phyloP scores from a whole-genome alignment of 1,140 invertebrate genomes.

The Dinoponera quadriceps region DNA sequence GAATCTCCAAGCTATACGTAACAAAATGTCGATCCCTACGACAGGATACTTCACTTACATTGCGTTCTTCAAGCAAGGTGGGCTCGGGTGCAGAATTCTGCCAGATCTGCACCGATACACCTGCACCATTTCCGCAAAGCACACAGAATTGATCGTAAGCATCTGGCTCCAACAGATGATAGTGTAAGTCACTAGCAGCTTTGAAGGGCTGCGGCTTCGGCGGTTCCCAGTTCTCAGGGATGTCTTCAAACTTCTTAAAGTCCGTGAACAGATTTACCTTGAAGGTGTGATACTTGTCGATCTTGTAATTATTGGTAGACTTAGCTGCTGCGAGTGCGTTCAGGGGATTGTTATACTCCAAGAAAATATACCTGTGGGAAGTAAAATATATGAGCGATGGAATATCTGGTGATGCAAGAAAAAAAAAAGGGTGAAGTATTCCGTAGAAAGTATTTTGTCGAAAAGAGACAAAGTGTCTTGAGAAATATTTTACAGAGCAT shows the following conservation, averaged over 20 bases:
- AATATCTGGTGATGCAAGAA: background rate
- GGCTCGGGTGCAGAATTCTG: slow-evolving; percentile 96
- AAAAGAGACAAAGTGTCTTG: background rate
- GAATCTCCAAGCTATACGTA: background rate
- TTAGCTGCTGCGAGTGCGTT: slow-evolving; percentile 95
- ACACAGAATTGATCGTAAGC: slow-evolving; percentile 98
- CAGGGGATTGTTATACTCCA: slow-evolving; percentile 94
- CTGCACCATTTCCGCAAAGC: slow-evolving; percentile 91
- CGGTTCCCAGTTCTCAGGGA: slow-evolving; percentile 96
- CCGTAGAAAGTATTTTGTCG: background rate
- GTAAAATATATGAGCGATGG: slow-evolving; percentile 52
- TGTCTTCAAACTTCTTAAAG: slow-evolving; percentile 97
- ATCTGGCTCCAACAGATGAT: slow-evolving; percentile 96
- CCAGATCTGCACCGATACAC: slow-evolving; percentile 94
- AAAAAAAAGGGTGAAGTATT: background rate
- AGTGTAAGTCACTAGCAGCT: slow-evolving; percentile 95
- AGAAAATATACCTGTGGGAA: slow-evolving; percentile 92
- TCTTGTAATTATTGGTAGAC: slow-evolving; percentile 95
- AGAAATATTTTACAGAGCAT: background rate
- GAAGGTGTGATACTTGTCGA: slow-evolving; percentile 98
- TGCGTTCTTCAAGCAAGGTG: slow-evolving; percentile 92
- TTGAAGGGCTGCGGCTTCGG: slow-evolving; percentile 95
- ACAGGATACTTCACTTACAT: slow-evolving; percentile 86
- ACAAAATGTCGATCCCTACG: background rate
- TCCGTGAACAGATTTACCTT: slow-evolving; percentile 98